Percentiles rank a stretch among this genome's conserved stretches.
Evolutionary conservation across 2,797 vertebrate species (phyloP).

Genomic region (Garrulus glandarius): DNA sequence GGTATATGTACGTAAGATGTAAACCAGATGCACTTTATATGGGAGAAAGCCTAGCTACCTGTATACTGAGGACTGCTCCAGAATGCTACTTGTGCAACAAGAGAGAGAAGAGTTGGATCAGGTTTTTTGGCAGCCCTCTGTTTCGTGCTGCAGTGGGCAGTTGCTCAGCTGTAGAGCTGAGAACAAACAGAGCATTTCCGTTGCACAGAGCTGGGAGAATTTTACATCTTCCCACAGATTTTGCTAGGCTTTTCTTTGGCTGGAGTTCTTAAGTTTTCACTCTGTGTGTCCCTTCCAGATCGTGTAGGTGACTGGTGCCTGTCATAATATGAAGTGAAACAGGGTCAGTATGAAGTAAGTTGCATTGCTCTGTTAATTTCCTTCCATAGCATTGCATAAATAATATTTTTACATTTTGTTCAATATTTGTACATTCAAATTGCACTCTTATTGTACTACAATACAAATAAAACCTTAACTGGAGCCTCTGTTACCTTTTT

Average conservation of each 20-base stretch:
- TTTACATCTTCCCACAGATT: slow-evolving; percentile 18
- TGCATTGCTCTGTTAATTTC: slow-evolving; percentile 58
- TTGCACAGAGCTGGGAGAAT: slow-evolving; percentile 32
- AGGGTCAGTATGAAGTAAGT: slow-evolving; percentile 60
- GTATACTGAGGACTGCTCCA: neutral
- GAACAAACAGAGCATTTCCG: slow-evolving; percentile 28
- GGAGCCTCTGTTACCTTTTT: slow-evolving; percentile 52
- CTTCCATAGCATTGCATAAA: slow-evolving; percentile 67
- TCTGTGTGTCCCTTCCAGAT: slow-evolving; percentile 17
- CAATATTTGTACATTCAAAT: slow-evolving; percentile 72
- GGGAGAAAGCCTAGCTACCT: slow-evolving; percentile 41
- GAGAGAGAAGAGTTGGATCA: slow-evolving; percentile 27
- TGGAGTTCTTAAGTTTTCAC: slow-evolving; percentile 32
- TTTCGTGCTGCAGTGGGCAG: neutral
- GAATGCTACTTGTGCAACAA: slow-evolving; percentile 11
- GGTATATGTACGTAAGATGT: neutral
- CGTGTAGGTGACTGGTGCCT: slow-evolving; percentile 42
- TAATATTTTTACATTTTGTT: slow-evolving; percentile 72
- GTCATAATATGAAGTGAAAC: slow-evolving; percentile 62
- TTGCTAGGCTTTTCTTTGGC: slow-evolving; percentile 16
- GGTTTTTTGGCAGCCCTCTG: slow-evolving; percentile 13
- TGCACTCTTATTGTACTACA: slow-evolving; percentile 72
- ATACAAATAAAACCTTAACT: slow-evolving; percentile 75
- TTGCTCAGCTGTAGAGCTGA: slow-evolving; percentile 18
- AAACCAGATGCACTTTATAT: slow-evolving; percentile 74